Percentiles rank a stretch among this genome's conserved stretches.
phyloP scores from a whole-genome alignment of 2,888 invertebrate genomes.

The Drosophila multiciliata region DNA sequence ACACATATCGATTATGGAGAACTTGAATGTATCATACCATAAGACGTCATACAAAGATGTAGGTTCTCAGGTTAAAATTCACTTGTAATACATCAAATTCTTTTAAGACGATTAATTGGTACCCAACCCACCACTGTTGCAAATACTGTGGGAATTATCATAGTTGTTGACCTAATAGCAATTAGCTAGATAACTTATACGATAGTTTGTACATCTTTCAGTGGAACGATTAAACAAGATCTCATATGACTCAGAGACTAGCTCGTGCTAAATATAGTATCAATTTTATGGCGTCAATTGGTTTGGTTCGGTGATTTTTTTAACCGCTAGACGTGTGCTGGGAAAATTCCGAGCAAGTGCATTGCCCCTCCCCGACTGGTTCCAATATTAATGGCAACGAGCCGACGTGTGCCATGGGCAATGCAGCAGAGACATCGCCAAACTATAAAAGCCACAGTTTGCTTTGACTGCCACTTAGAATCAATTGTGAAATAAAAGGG shows the following conservation, averaged over 20 bases:
- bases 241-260: neutral
- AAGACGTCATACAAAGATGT: neutral
- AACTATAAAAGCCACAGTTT: slow-evolving; percentile 55
- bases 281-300: slow-evolving; percentile 28
- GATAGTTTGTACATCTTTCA: slow-evolving; percentile 21
- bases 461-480: slow-evolving; percentile 29
- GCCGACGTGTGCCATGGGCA: slow-evolving; percentile 58
- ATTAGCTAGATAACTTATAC: neutral
- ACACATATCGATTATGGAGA: slow-evolving; percentile 8
- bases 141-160: neutral
- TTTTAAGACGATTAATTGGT: neutral
- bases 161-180: neutral
- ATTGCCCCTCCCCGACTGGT: slow-evolving; percentile 22
- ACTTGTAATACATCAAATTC: neutral
- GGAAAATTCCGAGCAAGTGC: slow-evolving; percentile 55
- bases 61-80: neutral
- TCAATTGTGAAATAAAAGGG: slow-evolving; percentile 25
- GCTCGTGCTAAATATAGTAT: slow-evolving; percentile 54
- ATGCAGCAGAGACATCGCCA: slow-evolving; percentile 27
- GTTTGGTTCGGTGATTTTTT: slow-evolving; percentile 55
- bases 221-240: slow-evolving; percentile 23
- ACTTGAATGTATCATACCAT: slow-evolving; percentile 17
- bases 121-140: too few relatives aligned
- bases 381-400: slow-evolving; percentile 20
- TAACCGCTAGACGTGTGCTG: slow-evolving; percentile 45